Base-by-base conservation (phyloP, 1,140 invertebrate species). In the Vanessa atalanta region DNA sequence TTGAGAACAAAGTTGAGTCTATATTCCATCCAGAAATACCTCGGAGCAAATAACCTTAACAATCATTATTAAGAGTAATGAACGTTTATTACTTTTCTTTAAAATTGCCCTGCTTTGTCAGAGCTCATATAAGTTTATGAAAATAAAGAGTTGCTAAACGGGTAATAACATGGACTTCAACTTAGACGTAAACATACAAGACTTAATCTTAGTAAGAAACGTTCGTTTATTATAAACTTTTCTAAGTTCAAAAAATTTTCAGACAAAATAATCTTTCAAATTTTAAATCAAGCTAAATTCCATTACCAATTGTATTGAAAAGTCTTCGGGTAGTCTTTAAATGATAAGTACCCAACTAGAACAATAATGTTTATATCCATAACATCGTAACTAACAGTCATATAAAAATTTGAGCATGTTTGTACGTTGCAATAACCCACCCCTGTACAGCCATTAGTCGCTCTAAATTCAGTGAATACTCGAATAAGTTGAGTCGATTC, bases 401-500 rank as follows among this genome's bases (percentile, higher is more conserved):
- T 43, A 9, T 43, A 5, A 43, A 11, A 43, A 43, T 43, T 43
- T 43, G 37, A 43, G 9, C 7, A 43, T 11, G 6, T 43, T 43
- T 43, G 7, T 43, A 11, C 70, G 71, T 11, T 20, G 47, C 60
- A 50, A 72, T 53, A 53, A 16, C 13, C 3, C 31, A 14, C 47
- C 47, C 72, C 64, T 79, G 51, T 60, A 3, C 72, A 50, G 61
- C 51, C 65, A 77, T 70, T 73, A 61, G 55, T 50, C 55, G 72
- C 60, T 51, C 70, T 74, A 65, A 72, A 75, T 53, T 70, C 80
- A 65, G 73, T 51, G 74, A 80, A 81, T 81, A 79, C 57, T 76
- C 76, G 70, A 78, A 75, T 76, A 78, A 80, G 73, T 81, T 81
- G 75, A 82, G 71, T 78, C 70, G 75, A 80, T 82, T 82, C 80